Evolutionary conservation across 2,888 invertebrate species (phyloP).

Genomic region (Dascillus cervinus): DNA sequence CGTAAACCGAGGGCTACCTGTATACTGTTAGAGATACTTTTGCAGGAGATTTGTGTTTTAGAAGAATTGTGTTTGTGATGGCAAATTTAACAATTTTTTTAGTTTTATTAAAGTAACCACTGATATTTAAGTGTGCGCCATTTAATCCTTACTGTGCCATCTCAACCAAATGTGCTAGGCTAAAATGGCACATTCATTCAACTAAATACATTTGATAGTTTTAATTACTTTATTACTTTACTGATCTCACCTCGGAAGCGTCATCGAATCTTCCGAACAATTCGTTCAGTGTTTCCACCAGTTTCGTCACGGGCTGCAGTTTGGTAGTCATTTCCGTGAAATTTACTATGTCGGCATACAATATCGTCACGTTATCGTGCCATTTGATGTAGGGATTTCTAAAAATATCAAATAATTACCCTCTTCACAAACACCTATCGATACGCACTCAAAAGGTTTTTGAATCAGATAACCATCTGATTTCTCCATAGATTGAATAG

Average conservation of each 20-base stretch:
- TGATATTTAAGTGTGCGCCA: background rate
- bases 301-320: slow-evolving; percentile 67
- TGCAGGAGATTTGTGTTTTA: too few relatives aligned
- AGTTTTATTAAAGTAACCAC: too few relatives aligned
- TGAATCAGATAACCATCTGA: slow-evolving; percentile 20
- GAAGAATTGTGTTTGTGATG: too few relatives aligned
- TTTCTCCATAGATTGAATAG: slow-evolving; percentile 41
- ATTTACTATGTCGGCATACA: slow-evolving; percentile 91
- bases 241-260: slow-evolving; percentile 64
- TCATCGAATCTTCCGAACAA: slow-evolving; percentile 88
- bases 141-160: too few relatives aligned
- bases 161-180: too few relatives aligned
- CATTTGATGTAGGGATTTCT: slow-evolving; percentile 83
- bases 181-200: background rate
- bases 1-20: too few relatives aligned
- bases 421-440: background rate
- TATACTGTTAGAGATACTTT: too few relatives aligned
- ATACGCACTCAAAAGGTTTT: slow-evolving; percentile 42
- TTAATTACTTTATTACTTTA: slow-evolving; percentile 3
- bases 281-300: slow-evolving; percentile 84
- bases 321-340: slow-evolving; percentile 83
- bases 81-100: too few relatives aligned
- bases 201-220: background rate
- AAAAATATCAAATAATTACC: too few relatives aligned
- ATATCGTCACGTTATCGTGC: slow-evolving; percentile 80